These are phyloP conservation scores for Ylistrum balloti DNA, from an alignment of 1,140 invertebrate species.

Conservation along the genomic window DNA sequence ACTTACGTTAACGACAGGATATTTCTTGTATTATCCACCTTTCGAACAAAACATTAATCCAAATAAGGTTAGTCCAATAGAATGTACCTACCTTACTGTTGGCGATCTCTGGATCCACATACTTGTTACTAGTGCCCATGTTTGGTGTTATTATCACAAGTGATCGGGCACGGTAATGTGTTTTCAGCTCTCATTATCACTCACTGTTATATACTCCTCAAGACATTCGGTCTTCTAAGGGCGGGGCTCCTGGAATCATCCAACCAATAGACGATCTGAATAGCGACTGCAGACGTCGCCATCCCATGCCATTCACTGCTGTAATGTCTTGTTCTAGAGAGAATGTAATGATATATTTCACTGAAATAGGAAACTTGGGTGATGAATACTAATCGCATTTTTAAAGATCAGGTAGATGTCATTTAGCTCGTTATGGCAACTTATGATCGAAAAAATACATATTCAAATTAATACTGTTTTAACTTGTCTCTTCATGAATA, in stretches of 20 bases:
- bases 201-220: neutral
- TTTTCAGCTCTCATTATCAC: neutral
- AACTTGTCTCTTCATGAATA: neutral
- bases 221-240: neutral
- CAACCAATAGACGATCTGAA: neutral
- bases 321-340: neutral
- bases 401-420: neutral
- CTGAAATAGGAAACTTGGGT: neutral
- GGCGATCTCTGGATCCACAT: conserved; percentile 22
- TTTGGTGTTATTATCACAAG: conserved; percentile 30
- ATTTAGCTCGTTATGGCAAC: neutral
- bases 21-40: too few relatives aligned
- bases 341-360: neutral
- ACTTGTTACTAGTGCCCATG: neutral
- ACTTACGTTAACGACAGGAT: too few relatives aligned
- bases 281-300: neutral
- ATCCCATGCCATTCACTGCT: neutral
- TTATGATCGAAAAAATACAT: neutral
- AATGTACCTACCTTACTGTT: neutral
- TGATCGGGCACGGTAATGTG: neutral
- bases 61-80: neutral
- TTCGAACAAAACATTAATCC: neutral
- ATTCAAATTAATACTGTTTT: conserved; percentile 18
- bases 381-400: neutral
- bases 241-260: neutral